Conservation (phyloP, 1,140 invertebrate genomes). For the Danaus plexippus region DNA sequence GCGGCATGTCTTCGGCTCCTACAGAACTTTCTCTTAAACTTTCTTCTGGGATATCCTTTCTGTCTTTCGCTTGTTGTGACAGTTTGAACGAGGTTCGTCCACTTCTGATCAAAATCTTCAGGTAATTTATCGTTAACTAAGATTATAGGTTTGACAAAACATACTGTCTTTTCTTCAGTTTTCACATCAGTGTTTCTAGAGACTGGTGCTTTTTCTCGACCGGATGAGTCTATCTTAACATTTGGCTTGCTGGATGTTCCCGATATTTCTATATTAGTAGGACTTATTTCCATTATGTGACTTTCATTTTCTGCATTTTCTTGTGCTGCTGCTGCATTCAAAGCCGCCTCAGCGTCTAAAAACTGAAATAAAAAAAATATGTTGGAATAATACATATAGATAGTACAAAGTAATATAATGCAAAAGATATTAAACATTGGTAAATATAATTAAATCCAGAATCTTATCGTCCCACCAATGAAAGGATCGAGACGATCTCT, state of each 20-base stretch:
- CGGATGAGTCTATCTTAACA: conserved; percentile 30
- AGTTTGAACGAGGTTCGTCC: conserved; percentile 43
- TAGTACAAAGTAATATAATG: not conserved
- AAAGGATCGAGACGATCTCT: too few species aligned
- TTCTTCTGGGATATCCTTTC: conserved; percentile 44
- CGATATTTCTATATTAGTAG: conserved; percentile 41
- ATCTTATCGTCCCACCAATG: too few species aligned
- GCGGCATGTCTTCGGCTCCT: conserved; percentile 41
- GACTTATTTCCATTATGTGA: conserved; percentile 30
- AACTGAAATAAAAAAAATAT: conserved; percentile 31
- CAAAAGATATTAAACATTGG: too few species aligned
- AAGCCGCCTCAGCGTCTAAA: conserved; percentile 41
- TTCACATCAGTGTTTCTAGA: conserved; percentile 32
- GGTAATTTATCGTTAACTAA: conserved; percentile 53
- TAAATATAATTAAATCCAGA: too few species aligned
- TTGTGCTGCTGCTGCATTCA: conserved; percentile 26
- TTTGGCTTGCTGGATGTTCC: conserved; percentile 39
- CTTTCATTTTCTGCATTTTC: conserved; percentile 32
- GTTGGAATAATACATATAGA: too few species aligned
- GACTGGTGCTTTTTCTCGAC: conserved; percentile 31
- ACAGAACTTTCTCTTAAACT: conserved; percentile 54
- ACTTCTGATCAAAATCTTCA: conserved; percentile 54
- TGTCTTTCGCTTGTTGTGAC: conserved; percentile 47
- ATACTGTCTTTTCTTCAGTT: conserved; percentile 26
- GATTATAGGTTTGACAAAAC: conserved; percentile 54